Percentiles rank a stretch among this genome's conserved stretches.
Evolutionary conservation across 2,113 vertebrate species (phyloP).

Genomic region (Ageneiosus marmoratus): DNA sequence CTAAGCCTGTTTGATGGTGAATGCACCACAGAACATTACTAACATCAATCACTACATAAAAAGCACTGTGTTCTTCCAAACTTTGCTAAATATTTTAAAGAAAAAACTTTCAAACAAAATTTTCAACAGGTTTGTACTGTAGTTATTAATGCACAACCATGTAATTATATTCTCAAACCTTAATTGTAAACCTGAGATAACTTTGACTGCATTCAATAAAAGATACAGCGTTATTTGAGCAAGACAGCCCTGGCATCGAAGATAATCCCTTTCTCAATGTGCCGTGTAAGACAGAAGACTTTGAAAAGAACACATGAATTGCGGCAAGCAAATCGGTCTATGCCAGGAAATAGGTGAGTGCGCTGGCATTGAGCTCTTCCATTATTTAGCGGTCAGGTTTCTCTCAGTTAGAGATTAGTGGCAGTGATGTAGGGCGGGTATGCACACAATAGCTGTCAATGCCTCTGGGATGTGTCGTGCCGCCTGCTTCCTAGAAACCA

Average conservation of each 20-base stretch:
- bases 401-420: slow-evolving; percentile 51
- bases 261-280: slow-evolving; percentile 48
- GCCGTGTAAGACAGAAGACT: slow-evolving; percentile 42
- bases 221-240: slow-evolving; percentile 31
- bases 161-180: slow-evolving; percentile 1
- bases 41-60: slow-evolving; percentile 19
- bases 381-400: slow-evolving; percentile 54
- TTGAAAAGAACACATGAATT: slow-evolving; percentile 46
- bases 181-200: slow-evolving; percentile 9
- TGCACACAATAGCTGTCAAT: slow-evolving; percentile 51
- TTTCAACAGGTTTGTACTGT: slow-evolving; percentile 13
- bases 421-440: slow-evolving; percentile 49
- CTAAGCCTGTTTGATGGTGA: slow-evolving; percentile 25
- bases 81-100: neutral
- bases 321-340: slow-evolving; percentile 24
- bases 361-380: slow-evolving; percentile 43
- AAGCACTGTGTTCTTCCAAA: neutral
- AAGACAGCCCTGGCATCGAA: slow-evolving; percentile 40
- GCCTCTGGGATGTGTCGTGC: slow-evolving; percentile 46
- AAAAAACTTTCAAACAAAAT: neutral
- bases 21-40: slow-evolving; percentile 31
- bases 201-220: slow-evolving; percentile 18
- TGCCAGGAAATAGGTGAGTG: slow-evolving; percentile 45
- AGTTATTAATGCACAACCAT: neutral
- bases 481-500: slow-evolving; percentile 49